These are phyloP conservation scores for Lordiphosa mommai DNA, from an alignment of 1,140 invertebrate species.

Conservation along the genomic window DNA sequence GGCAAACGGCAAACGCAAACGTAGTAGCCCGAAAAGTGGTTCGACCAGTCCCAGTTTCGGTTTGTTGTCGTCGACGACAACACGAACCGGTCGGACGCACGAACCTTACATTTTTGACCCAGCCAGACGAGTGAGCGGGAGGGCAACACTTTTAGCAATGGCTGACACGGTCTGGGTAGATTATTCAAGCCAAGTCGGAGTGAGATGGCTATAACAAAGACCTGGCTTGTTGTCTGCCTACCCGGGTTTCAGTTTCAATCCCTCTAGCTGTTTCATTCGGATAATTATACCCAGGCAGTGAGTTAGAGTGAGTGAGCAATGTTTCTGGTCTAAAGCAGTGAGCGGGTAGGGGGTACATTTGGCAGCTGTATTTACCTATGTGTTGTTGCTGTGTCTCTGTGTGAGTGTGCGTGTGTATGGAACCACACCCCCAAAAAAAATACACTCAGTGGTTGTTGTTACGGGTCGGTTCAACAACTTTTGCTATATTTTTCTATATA, in stretches of 20 bases:
- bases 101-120: too few species aligned
- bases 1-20: constrained; percentile 32
- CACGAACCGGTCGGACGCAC: constrained; percentile 9
- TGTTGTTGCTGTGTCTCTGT: constrained; percentile 42
- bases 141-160: constrained; percentile 56
- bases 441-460: constrained; percentile 11
- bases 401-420: constrained; percentile 18
- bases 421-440: constrained; percentile 67
- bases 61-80: constrained; percentile 17
- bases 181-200: not conserved
- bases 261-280: not conserved
- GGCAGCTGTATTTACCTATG: constrained; percentile 68
- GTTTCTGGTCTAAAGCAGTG: not conserved
- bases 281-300: not conserved
- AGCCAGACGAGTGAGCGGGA: constrained; percentile 8
- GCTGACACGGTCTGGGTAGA: constrained; percentile 26
- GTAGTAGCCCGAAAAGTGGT: constrained; percentile 43
- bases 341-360: not conserved
- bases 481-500: constrained; percentile 33
- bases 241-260: not conserved
- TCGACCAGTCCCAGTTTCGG: constrained; percentile 48
- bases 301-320: constrained; percentile 25
- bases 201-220: constrained; percentile 15
- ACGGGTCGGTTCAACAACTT: constrained; percentile 58
- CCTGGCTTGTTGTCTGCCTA: constrained; percentile 1